A percentile compares a stretch with the other conserved stretches of the same genome.
These are phyloP conservation scores for Petroica traversi DNA, from an alignment of 2,113 vertebrate genomes.

Conservation along the genomic window DNA sequence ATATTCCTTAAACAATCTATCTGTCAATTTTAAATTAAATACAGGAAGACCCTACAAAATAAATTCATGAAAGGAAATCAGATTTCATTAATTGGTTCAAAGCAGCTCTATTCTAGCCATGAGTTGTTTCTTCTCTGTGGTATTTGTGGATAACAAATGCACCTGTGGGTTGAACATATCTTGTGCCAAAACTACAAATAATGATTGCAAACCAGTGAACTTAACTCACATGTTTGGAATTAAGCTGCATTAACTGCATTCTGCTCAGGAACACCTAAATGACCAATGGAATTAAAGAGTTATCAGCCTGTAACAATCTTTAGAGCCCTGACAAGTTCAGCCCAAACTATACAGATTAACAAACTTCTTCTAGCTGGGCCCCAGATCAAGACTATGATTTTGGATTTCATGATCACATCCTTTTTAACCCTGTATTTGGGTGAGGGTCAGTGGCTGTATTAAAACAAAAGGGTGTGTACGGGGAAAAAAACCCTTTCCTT, in stretches of 20 bases:
- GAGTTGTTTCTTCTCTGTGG: not conserved
- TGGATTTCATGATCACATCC: not conserved
- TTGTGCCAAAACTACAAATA: not conserved
- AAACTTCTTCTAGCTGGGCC: not conserved
- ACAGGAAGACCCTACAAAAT: not conserved
- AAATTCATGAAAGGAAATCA: not conserved
- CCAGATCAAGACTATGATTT: not conserved
- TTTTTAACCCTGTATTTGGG: not conserved
- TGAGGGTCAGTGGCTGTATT: not conserved
- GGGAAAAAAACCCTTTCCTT: rapidly evolving
- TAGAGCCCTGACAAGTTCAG: not conserved
- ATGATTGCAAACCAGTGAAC: not conserved
- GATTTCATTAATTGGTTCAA: not conserved
- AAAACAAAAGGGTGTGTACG: not conserved
- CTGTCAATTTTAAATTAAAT: not conserved
- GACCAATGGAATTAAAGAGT: not conserved
- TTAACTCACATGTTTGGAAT: not conserved
- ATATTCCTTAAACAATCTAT: not conserved
- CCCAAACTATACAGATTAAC: not conserved
- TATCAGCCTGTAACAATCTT: not conserved
- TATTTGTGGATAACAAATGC: not conserved
- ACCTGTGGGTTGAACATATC: not conserved
- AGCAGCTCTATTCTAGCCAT: not conserved
- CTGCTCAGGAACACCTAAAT: not conserved
- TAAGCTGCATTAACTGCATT: not conserved